These are phyloP conservation scores for Meteorus sp. DNA, from an alignment of 1,140 invertebrate genomes.

Conservation along the genomic window DNA sequence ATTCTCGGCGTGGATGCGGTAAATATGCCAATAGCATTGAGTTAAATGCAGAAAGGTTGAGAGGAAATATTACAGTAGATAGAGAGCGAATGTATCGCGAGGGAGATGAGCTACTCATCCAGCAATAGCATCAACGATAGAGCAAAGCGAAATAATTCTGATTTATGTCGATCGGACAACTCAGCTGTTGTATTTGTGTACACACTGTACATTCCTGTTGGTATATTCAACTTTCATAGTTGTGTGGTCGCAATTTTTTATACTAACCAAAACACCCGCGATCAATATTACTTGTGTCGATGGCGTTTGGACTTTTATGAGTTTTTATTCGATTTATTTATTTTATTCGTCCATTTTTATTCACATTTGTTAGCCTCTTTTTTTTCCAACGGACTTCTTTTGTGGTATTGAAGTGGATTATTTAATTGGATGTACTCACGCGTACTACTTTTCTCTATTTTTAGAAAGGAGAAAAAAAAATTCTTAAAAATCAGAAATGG, in stretches of 20 bases:
- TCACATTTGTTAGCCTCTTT: background rate
- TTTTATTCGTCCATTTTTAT: background rate
- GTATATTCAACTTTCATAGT: slow-evolving; percentile 2
- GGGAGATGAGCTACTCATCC: slow-evolving; percentile 5
- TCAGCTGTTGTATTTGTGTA: slow-evolving; percentile 25
- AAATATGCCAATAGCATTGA: slow-evolving; percentile 33
- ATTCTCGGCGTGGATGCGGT: slow-evolving; percentile 31
- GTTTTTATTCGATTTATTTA: slow-evolving; percentile 13
- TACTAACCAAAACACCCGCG: slow-evolving; percentile 7
- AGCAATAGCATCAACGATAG: slow-evolving; percentile 30
- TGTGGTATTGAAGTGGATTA: no score
- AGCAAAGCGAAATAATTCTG: slow-evolving; percentile 34
- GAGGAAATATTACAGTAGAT: no score
- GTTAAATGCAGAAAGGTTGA: background rate
- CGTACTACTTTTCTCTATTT: no score
- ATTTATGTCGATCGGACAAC: slow-evolving; percentile 31
- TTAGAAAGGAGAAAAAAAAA: no score
- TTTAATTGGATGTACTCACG: no score
- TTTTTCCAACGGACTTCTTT: slow-evolving; percentile 13
- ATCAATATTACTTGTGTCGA: no score
- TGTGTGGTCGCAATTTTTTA: slow-evolving; percentile 22
- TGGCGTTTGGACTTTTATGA: slow-evolving; percentile 22
- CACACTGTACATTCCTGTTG: slow-evolving; percentile 1
- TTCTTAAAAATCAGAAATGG: no score
- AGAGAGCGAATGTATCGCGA: background rate